Conservation (phyloP, 2,113 vertebrate genomes). For the Camelus dromedarius region DNA sequence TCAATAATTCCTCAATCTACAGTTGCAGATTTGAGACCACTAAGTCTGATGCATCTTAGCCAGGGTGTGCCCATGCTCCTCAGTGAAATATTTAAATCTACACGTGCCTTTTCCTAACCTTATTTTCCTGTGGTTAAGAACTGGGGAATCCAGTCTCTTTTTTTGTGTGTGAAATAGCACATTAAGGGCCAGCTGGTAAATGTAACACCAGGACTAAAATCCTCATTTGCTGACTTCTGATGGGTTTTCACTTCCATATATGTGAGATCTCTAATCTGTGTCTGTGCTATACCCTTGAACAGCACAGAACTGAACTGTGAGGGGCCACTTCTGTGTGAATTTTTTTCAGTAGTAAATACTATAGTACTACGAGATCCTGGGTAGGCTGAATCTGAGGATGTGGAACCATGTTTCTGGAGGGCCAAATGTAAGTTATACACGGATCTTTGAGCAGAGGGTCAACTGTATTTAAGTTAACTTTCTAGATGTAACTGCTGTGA, state of each 20-base stretch:
- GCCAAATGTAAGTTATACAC: not conserved
- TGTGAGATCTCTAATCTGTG: not conserved
- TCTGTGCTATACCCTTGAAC: not conserved
- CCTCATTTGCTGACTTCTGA: not conserved
- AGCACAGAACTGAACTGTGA: not conserved
- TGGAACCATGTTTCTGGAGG: not conserved
- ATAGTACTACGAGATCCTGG: not conserved
- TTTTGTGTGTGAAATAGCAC: not conserved
- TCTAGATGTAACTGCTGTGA: not conserved
- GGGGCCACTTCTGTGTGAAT: not conserved
- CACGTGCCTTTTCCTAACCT: not conserved
- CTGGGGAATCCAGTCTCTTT: not conserved
- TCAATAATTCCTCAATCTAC: not conserved
- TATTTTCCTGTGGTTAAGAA: not conserved
- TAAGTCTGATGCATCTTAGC: not conserved
- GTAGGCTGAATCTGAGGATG: not conserved
- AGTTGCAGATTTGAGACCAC: not conserved
- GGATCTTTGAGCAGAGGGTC: not conserved
- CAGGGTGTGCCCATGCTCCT: not conserved
- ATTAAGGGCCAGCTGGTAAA: not conserved
- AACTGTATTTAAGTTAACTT: conserved; percentile 2
- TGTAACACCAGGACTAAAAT: not conserved
- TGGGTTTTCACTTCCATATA: not conserved
- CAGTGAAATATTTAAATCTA: not conserved
- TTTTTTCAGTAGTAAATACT: not conserved